These are phyloP conservation scores for Balanococcus diminutus DNA, from an alignment of 2,888 invertebrate genomes.

Conservation along the genomic window DNA sequence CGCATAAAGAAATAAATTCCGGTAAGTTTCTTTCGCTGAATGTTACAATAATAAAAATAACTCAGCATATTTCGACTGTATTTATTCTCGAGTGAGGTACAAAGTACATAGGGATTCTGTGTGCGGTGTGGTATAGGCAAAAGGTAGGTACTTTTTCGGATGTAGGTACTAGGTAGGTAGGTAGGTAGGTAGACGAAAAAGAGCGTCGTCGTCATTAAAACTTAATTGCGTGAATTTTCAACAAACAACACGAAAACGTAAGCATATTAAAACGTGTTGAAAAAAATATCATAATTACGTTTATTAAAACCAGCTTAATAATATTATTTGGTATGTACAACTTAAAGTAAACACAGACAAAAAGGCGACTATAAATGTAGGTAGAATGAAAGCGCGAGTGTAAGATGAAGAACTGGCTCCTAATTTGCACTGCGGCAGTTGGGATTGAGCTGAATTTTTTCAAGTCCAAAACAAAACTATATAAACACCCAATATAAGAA, in stretches of 20 bases:
- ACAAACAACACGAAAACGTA: background rate
- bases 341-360: background rate
- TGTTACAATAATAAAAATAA: background rate
- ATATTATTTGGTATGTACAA: slow-evolving; percentile 10
- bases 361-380: background rate
- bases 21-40: background rate
- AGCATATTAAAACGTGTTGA: background rate
- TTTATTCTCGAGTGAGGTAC: background rate
- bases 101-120: no score
- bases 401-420: background rate
- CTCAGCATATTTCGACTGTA: slow-evolving; percentile 11
- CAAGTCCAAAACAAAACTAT: no score
- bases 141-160: no score
- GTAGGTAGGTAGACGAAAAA: background rate
- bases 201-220: background rate
- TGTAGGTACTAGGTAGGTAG: no score
- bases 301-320: slow-evolving; percentile 19
- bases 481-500: no score
- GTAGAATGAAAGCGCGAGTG: background rate
- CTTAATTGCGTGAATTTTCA: background rate
- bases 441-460: no score
- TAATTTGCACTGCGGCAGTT: no score
- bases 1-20: background rate
- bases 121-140: no score
- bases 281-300: slow-evolving; percentile 8